Evolutionary conservation across 2,888 invertebrate species (phyloP), one percentile per base, ranked within the genome.

Genomic region (Tigriopus californicus): DNA sequence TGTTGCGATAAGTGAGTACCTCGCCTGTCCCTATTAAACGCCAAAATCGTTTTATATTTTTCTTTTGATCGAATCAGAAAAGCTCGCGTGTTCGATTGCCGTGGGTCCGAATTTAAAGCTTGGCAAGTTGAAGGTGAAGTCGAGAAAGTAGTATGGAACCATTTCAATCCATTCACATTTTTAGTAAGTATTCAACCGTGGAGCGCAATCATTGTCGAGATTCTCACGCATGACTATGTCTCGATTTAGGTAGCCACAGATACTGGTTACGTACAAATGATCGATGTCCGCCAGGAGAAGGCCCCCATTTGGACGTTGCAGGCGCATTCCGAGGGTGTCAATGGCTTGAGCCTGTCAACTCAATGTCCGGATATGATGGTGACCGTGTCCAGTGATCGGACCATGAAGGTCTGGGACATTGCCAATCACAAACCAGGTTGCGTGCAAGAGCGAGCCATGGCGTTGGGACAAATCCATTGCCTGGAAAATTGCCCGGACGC

Each of bases 61-160:
- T 68, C n/a, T n/a, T n/a, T n/a, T n/a, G n/a, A n/a, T n/a, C n/a
- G n/a, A n/a, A n/a, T 60, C 65, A 84, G 84, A 15, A 71, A 72
- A 55, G 85, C 82, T 1, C 79, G 82, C 66, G 76, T 91, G 40
- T 82, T 83, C 65, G 92, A 94, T 73, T 90, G 90, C 68, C 79
- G 86, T 64, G 73, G 67, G 63, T 73, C 72, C 53, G 74, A 73
- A 57, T 76, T 76, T 67, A 80, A 81, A 70, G 73, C 73, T 1
- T 94, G 92, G 91, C 65, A 74, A 42, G 72, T 86, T 12, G 73
- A 74, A 24, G 83, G 83, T 0, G 92, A 95, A 75, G 81, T 91
- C 25, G 95, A 95, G 71, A 79, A 81, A 65, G 80, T 88, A 11
- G 66, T 78, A 1, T 97, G 95, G 95, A 83, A 90, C 73, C 76